Base-by-base conservation (phyloP, 2,113 vertebrate genomes). In the Oceanodroma tethys region DNA sequence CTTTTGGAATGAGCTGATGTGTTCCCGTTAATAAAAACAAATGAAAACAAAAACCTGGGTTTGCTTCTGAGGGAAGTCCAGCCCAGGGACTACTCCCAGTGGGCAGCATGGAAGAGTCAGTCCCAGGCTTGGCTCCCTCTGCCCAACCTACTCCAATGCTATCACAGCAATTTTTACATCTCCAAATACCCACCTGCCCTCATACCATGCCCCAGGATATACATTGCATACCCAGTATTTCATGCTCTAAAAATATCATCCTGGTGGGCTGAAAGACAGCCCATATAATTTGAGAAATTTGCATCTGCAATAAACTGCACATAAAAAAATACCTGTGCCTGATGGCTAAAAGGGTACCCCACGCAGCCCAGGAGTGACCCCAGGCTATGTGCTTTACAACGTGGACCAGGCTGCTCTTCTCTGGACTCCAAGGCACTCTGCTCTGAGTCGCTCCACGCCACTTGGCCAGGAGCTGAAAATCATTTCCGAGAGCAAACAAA, bases 311-410 rank as follows among this genome's bases (percentile, higher is more conserved):
- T 43, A 55, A 82, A 79, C 6, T 40, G 7, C 36, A 19, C 10
- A 4, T 45, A 23, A 59, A 59, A 82, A 23, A 1, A 0, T 3
- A 13, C 11, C 6, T 47, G 2, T 40, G 26, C 7, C 13, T 78
- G n/a, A 30, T 52, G 30, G 32, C 22, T 91, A 10, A 30, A 74
- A 26, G 16, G 25, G 16, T 48, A 34, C 2, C 10, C 7, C 6
- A 14, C 0, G 0, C 25, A 84, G 22, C 48, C 11, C 2, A 1
- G n/a, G 52, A 47, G 8, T 43, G 8, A 55, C 21, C 16, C 9
- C 1, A 2, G 27, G 32, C 34, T 68, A 11, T 25, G 38, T 71
- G 47, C 25, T 89, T 59, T 59, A 4, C 17, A 36, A 6, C 0
- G 0, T 34, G n/a, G 32, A n/a, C 13, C 6, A 4, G 8, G 40